Evolutionary conservation across 2,113 vertebrate genomes (phyloP).

Genomic region (Vicugna pacos): DNA sequence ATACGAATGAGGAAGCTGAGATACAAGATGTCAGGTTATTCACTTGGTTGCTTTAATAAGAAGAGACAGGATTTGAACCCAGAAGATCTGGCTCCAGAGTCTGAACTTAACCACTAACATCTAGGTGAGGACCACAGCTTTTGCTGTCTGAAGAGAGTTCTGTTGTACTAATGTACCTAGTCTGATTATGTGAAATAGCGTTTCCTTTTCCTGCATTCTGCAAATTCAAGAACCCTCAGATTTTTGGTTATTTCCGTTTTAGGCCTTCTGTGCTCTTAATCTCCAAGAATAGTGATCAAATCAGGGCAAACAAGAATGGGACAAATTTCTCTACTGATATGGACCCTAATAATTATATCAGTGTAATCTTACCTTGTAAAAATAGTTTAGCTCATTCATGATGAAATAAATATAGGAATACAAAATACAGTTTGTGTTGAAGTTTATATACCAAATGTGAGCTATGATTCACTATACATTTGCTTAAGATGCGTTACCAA

Average conservation of each 20-base stretch:
- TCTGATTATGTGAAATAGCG: background rate
- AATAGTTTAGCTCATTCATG: background rate
- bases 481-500: constrained; percentile 12
- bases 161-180: background rate
- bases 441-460: background rate
- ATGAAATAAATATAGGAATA: background rate
- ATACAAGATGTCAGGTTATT: background rate
- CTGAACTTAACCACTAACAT: background rate
- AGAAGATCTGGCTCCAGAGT: background rate
- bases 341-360: background rate
- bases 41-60: background rate
- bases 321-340: background rate
- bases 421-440: background rate
- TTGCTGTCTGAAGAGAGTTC: background rate
- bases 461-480: background rate
- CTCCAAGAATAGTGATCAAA: background rate
- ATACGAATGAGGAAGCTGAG: background rate
- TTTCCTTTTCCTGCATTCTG: background rate
- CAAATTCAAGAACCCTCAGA: background rate
- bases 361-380: background rate
- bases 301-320: background rate
- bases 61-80: background rate
- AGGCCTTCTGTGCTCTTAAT: background rate
- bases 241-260: constrained; percentile 25
- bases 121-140: background rate